Conservation (phyloP, 2,113 vertebrate species). For the Entosphenus tridentatus region DNA sequence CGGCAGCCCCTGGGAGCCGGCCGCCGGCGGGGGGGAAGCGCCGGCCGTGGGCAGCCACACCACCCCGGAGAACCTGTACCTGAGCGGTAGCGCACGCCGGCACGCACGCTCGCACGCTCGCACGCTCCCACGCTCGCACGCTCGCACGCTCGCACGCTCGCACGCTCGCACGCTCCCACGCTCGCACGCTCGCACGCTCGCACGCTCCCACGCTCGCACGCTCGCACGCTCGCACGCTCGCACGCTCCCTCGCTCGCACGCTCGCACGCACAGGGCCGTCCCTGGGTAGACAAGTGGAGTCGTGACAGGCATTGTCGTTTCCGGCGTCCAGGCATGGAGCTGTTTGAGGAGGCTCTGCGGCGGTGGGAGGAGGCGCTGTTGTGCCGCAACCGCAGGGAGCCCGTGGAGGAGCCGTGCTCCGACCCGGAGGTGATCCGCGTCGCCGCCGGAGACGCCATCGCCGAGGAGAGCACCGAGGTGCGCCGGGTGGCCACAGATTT, state of each 20-base stretch:
- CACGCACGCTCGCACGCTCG: background rate
- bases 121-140: background rate
- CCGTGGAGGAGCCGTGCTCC: constrained; percentile 43
- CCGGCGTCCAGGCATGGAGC: constrained; percentile 50
- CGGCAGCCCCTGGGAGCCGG: too few species aligned
- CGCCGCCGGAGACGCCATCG: constrained; percentile 60
- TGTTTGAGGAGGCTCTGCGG: constrained; percentile 80
- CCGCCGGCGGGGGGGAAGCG: too few species aligned
- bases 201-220: background rate
- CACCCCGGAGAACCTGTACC: too few species aligned
- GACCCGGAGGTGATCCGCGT: constrained; percentile 32
- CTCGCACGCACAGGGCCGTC: background rate
- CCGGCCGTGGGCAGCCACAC: too few species aligned
- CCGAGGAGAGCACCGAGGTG: constrained; percentile 69
- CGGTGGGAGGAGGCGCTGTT: constrained; percentile 87
- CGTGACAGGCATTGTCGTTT: background rate
- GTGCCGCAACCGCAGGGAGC: constrained; percentile 42
- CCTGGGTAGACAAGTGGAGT: background rate
- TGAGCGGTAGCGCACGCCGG: too few species aligned
- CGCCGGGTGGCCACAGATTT: constrained; percentile 3
- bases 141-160: background rate
- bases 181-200: background rate
- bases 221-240: background rate
- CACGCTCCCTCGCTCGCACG: background rate
- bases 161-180: background rate